Conservation (phyloP, 2,888 invertebrate species). For the Onchidella celtica region DNA sequence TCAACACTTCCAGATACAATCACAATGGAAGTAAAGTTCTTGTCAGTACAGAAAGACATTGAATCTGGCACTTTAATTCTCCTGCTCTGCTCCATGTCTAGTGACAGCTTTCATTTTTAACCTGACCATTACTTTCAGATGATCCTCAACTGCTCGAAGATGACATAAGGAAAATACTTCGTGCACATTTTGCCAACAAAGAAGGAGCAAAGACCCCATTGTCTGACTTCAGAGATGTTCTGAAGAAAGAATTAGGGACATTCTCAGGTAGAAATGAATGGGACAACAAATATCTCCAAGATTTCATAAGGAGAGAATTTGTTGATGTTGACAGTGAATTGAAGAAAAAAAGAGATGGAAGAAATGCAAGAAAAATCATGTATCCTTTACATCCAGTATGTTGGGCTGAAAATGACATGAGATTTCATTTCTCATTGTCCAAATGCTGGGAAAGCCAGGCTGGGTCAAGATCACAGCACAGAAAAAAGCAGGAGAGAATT, state of each 20-base stretch:
- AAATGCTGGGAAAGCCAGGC: too few species aligned
- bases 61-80: too few species aligned
- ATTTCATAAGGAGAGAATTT: slow-evolving; percentile 1
- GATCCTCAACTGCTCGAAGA: slow-evolving; percentile 1
- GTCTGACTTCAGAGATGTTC: slow-evolving; percentile 12
- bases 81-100: too few species aligned
- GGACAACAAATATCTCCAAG: slow-evolving; percentile 2
- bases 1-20: too few species aligned
- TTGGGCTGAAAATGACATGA: too few species aligned
- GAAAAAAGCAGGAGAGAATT: too few species aligned
- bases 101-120: too few species aligned
- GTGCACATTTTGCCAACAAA: background rate
- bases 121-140: too few species aligned
- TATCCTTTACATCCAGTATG: slow-evolving; percentile 2
- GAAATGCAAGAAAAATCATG: background rate
- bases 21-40: too few species aligned
- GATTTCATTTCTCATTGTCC: too few species aligned
- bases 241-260: background rate
- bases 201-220: background rate
- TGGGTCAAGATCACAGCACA: too few species aligned
- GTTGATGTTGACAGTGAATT: background rate
- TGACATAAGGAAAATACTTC: slow-evolving; percentile 14
- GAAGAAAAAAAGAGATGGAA: background rate
- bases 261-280: slow-evolving; percentile 5
- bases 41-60: too few species aligned